These are phyloP conservation scores for Nephrotoma guestfalica DNA, from an alignment of 2,888 invertebrate genomes.

Conservation along the genomic window DNA sequence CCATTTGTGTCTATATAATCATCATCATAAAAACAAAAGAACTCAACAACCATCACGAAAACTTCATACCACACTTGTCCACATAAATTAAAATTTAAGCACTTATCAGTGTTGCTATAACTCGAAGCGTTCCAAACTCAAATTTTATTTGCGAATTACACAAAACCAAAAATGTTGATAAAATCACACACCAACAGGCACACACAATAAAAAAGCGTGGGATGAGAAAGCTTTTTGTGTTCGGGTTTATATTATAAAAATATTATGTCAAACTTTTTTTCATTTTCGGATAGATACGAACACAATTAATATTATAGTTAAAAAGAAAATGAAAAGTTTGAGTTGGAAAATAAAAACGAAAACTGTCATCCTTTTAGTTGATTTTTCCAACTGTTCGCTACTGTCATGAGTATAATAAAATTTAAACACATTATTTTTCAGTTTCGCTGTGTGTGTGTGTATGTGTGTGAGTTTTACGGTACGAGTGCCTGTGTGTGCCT, in stretches of 20 bases:
- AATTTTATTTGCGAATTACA: neutral
- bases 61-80: neutral
- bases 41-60: neutral
- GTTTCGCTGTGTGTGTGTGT: neutral
- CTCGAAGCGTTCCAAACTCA: neutral
- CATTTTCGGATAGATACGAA: neutral
- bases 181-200: neutral
- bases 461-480: neutral
- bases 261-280: neutral
- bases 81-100: neutral
- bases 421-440: neutral
- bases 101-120: neutral
- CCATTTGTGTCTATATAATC: neutral
- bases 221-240: neutral
- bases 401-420: neutral
- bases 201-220: neutral
- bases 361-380: neutral
- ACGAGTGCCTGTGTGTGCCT: too few relatives aligned
- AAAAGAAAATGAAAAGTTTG: neutral
- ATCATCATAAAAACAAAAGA: neutral
- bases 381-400: neutral
- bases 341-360: neutral
- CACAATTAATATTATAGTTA: neutral
- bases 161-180: neutral
- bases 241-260: neutral